A percentile compares a stretch with the other conserved stretches of the same genome.
phyloP scores from a whole-genome alignment of 2,888 invertebrate species.

The Orthosia gracilis region DNA sequence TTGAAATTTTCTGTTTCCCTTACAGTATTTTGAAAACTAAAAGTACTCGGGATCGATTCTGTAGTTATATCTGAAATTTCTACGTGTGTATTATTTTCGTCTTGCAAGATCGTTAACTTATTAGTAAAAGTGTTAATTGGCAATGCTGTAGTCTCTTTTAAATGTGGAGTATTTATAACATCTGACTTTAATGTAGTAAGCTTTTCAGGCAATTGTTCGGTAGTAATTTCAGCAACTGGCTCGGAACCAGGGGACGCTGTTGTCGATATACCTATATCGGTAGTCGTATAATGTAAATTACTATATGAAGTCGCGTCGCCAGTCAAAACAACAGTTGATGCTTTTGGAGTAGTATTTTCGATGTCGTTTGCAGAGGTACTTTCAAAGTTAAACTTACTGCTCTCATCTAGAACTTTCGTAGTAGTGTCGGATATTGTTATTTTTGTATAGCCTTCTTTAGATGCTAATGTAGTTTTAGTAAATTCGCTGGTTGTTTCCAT shows the following conservation, averaged over 20 bases:
- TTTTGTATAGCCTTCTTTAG: conserved; percentile 23
- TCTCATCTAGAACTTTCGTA: conserved; percentile 6
- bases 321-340: background rate
- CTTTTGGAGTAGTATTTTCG: conserved; percentile 5
- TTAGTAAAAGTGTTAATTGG: conserved; percentile 7
- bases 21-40: conserved; percentile 16
- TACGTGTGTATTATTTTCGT: conserved; percentile 3
- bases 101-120: conserved; percentile 1
- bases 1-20: conserved; percentile 8
- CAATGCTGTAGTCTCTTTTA: conserved; percentile 7
- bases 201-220: conserved; percentile 23
- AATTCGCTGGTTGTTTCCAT: conserved; percentile 24
- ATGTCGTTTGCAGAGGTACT: background rate
- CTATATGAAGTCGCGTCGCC: conserved; percentile 4
- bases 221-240: conserved; percentile 10
- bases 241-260: background rate
- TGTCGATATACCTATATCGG: background rate
- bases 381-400: background rate
- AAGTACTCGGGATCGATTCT: conserved; percentile 4
- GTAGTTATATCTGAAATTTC: conserved; percentile 14
- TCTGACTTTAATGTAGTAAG: conserved; percentile 1
- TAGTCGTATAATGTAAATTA: conserved; percentile 3
- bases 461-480: conserved; percentile 18
- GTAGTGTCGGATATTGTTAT: conserved; percentile 4
- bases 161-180: background rate